Evolutionary conservation across 2,797 vertebrate species (phyloP).

Genomic region (Neomorphus geoffroyi): DNA sequence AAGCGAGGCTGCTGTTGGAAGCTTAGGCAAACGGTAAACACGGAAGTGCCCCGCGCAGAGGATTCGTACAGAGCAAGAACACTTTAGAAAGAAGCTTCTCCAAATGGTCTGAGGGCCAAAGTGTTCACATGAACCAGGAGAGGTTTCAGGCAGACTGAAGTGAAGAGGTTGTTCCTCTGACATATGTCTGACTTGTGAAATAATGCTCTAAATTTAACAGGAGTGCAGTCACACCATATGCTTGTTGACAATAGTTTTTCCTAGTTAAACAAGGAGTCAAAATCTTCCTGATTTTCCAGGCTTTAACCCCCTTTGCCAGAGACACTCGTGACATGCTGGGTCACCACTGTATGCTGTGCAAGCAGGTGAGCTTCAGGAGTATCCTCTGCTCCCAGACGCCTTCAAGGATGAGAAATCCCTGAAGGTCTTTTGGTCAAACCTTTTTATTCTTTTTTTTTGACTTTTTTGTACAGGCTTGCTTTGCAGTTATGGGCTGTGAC

Average conservation of each 20-base stretch:
- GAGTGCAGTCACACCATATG: not conserved
- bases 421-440: not conserved
- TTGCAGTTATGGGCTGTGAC: constrained; percentile 33
- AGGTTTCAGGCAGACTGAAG: not conserved
- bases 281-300: not conserved
- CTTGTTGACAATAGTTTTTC: not conserved
- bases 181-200: not conserved
- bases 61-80: not conserved
- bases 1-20: not conserved
- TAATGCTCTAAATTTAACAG: not conserved
- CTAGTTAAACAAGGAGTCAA: not conserved
- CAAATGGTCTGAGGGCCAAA: not conserved
- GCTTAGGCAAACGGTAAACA: not conserved
- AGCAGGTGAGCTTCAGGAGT: not conserved
- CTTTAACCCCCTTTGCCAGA: not conserved
- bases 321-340: not conserved
- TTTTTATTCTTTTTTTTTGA: not conserved
- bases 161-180: not conserved
- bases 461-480: not conserved
- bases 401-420: constrained; percentile 2
- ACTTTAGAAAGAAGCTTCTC: not conserved
- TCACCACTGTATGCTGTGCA: not conserved
- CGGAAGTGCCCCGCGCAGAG: not conserved
- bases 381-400: not conserved
- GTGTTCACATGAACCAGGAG: not conserved